phyloP scores from a whole-genome alignment of 2,113 vertebrate species.

The Sylvietta virens region DNA sequence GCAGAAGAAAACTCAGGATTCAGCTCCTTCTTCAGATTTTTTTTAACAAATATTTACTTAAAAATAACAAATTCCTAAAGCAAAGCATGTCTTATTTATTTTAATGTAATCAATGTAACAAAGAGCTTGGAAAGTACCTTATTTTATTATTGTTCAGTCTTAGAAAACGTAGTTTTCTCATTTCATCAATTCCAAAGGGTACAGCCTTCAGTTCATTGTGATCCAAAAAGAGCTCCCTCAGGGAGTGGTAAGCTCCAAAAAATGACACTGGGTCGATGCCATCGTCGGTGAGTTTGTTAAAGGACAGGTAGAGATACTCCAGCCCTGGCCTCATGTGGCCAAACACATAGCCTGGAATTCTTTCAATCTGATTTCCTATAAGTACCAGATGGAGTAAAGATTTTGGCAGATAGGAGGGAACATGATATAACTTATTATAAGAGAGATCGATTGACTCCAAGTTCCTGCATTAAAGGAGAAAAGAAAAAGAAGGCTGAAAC shows the following conservation, averaged over 20 bases:
- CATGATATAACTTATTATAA: constrained; percentile 89
- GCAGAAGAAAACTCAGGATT: background rate
- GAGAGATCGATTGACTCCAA: constrained; percentile 95
- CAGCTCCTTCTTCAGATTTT: background rate
- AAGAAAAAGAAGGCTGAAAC: background rate
- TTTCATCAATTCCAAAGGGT: constrained; percentile 86
- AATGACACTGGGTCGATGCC: constrained; percentile 88
- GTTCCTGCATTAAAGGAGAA: constrained; percentile 73
- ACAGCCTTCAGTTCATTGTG: constrained; percentile 85
- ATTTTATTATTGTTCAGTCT: constrained; percentile 92
- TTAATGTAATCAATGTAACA: background rate
- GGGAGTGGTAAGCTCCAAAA: constrained; percentile 83
- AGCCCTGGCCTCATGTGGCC: constrained; percentile 93
- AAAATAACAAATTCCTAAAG: background rate
- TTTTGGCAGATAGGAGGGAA: constrained; percentile 92
- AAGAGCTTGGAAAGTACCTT: constrained; percentile 73
- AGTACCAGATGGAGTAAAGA: constrained; percentile 90
- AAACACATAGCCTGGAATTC: constrained; percentile 93
- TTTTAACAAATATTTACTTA: background rate
- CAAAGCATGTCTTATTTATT: background rate
- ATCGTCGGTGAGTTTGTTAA: constrained; percentile 85
- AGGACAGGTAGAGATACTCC: constrained; percentile 94
- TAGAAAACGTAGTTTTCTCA: constrained; percentile 88
- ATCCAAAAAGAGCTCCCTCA: constrained; percentile 92
- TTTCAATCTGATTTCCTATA: constrained; percentile 91